phyloP scores from a whole-genome alignment of 2,888 invertebrate genomes.

The Drosophila barbarae region DNA sequence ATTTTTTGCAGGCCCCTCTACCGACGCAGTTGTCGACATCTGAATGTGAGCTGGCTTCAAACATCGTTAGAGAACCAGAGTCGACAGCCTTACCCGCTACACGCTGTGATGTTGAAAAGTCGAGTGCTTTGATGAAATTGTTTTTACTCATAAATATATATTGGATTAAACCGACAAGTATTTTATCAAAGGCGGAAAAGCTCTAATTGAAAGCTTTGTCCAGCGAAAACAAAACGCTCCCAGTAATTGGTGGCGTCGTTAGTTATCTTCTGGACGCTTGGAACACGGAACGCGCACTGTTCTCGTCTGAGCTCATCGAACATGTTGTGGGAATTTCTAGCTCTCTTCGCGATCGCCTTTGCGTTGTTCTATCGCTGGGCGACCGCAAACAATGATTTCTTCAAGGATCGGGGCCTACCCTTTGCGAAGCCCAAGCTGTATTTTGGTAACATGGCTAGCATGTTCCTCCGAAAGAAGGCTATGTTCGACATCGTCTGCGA shows the following conservation, averaged over 20 bases:
- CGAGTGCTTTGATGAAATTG: constrained; percentile 15
- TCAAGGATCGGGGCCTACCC: constrained; percentile 64
- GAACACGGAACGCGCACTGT: constrained; percentile 63
- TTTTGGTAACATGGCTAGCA: constrained; percentile 61
- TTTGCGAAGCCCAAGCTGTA: constrained; percentile 55
- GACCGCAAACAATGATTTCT: constrained; percentile 60
- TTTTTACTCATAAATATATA: constrained; percentile 7
- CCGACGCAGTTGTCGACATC: constrained; percentile 70
- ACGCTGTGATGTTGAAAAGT: constrained; percentile 60
- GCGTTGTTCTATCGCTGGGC: constrained; percentile 70
- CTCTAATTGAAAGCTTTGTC: constrained; percentile 32
- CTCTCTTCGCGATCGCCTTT: constrained; percentile 45
- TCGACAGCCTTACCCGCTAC: constrained; percentile 65
- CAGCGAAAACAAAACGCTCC: constrained; percentile 25
- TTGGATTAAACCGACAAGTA: constrained; percentile 23
- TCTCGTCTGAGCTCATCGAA: constrained; percentile 6
- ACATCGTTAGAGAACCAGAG: constrained; percentile 60
- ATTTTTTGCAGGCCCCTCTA: constrained; percentile 62
- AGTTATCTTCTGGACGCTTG: constrained; percentile 43
- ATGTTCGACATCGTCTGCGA: constrained; percentile 80
- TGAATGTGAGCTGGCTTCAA: constrained; percentile 73
- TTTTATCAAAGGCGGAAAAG: constrained; percentile 30
- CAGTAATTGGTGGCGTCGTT: constrained; percentile 34
- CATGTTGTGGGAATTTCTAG: constrained; percentile 63
- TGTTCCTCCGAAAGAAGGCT: constrained; percentile 79